phyloP scores from a whole-genome alignment of 1,140 invertebrate genomes.

The Aphis craccivora region DNA sequence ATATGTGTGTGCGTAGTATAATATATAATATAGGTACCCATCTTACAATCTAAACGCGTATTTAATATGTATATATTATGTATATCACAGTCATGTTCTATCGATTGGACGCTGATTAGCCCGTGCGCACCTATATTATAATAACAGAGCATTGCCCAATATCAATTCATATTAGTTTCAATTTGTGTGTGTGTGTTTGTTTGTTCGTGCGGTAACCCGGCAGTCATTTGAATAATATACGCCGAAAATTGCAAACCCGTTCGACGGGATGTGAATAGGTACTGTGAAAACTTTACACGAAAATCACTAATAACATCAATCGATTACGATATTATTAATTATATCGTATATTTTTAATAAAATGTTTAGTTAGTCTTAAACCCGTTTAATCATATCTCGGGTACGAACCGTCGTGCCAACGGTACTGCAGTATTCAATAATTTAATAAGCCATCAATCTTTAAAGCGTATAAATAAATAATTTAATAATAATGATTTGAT shows the following conservation, averaged over 20 bases:
- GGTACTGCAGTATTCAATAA: not conserved
- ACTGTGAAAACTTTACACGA: not conserved
- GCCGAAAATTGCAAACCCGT: not conserved
- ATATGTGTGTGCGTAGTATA: not conserved
- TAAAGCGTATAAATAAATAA: not conserved
- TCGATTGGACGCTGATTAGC: not conserved
- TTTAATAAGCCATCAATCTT: not conserved
- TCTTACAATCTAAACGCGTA: not conserved
- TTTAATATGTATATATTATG: not conserved
- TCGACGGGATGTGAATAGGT: not conserved
- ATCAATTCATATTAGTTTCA: not conserved
- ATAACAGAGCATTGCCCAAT: not conserved
- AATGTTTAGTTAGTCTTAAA: constrained; percentile 10
- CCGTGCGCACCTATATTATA: not conserved
- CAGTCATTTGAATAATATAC: not conserved
- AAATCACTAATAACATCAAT: constrained; percentile 38
- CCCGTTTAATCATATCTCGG: not conserved
- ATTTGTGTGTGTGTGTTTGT: not conserved
- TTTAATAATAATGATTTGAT: not conserved
- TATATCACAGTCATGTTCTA: not conserved
- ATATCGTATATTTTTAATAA: not conserved
- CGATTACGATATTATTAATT: constrained; percentile 19
- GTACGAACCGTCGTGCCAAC: not conserved
- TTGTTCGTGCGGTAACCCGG: not conserved
- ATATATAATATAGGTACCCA: not conserved